Base-by-base conservation (phyloP, 1,140 invertebrate species). In the Kradibia gibbosae region DNA sequence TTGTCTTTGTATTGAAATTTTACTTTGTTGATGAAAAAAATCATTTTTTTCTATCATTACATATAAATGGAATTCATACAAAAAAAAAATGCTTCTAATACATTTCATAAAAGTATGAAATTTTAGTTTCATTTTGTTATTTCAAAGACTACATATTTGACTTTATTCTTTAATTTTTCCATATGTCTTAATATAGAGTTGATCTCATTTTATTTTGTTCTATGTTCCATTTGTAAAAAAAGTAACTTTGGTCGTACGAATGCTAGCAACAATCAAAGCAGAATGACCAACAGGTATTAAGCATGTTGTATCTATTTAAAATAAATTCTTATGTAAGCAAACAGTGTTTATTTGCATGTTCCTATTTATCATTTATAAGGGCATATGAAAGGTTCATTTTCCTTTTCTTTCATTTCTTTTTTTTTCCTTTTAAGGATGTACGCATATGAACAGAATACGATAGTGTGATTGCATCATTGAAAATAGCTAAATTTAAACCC, bases 221-320 rank as follows among this genome's bases (percentile, higher is more conserved):
- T 78, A 78, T 78, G 76, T 82, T 78, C 42, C 71, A 78, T 78
- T 82, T 79, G 36, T 74, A 78, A 77, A 82, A n/a, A 81, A 76
- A 77, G 74, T 82, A 82, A 77, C 71, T 82, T 82, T 78, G 74
- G 74, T 82, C 80, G 60, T 77, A 78, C 74, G 39, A 78, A 72
- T 72, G 55, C n/a, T 82, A 82, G 39, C 80, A 82, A 77, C 74
- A 82, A 77, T 82, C 74, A 77, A 78, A 77, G 74, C 80, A 77
- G 74, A 82, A 78, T 72, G 53, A 82, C 62, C 75, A 81, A 70
- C 80, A 81, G 80, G 80, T 82, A 78, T 78, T 78, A 31, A 71
- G 70, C 57, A 80, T 74, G 79, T 48, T 65, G 79, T 70, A 62
- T 62, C 39, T 78, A 76, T 39, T 36, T 36, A 57, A 55, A 57